Conservation (phyloP, 2,888 invertebrate genomes). For the Trissolcus japonicus region DNA sequence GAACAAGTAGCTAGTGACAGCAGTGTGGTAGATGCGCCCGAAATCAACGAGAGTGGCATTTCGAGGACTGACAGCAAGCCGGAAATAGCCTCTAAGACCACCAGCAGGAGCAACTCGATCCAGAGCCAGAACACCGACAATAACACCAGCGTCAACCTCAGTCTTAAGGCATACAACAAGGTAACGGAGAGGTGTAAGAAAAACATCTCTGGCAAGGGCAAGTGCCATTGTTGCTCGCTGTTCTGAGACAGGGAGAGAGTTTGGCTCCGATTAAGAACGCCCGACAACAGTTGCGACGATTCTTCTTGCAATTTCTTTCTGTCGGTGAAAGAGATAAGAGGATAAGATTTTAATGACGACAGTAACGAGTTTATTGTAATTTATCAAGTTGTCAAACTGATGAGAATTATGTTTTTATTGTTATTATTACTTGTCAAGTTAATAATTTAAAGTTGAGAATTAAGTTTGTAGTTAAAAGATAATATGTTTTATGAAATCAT, state of each 20-base stretch:
- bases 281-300: neutral
- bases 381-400: neutral
- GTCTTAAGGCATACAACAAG: constrained; percentile 64
- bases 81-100: constrained; percentile 58
- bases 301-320: neutral
- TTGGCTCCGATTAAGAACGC: neutral
- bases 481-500: too few relatives aligned
- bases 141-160: constrained; percentile 61
- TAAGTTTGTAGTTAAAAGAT: too few relatives aligned
- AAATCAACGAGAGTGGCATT: constrained; percentile 54
- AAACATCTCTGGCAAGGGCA: constrained; percentile 64
- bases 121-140: constrained; percentile 66
- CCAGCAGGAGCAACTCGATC: constrained; percentile 64
- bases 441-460: too few relatives aligned
- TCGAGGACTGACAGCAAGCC: constrained; percentile 59
- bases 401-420: neutral
- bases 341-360: neutral
- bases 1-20: constrained; percentile 18
- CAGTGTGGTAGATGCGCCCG: constrained; percentile 47
- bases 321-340: neutral
- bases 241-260: constrained; percentile 47
- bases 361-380: too few relatives aligned
- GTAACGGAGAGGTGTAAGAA: constrained; percentile 67
- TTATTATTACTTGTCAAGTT: too few relatives aligned
- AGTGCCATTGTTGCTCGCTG: constrained; percentile 69